A percentile compares a stretch with the other conserved stretches of the same genome.
These are phyloP conservation scores for Ceraclea dissimilis DNA, from an alignment of 2,888 invertebrate species.

Conservation along the genomic window DNA sequence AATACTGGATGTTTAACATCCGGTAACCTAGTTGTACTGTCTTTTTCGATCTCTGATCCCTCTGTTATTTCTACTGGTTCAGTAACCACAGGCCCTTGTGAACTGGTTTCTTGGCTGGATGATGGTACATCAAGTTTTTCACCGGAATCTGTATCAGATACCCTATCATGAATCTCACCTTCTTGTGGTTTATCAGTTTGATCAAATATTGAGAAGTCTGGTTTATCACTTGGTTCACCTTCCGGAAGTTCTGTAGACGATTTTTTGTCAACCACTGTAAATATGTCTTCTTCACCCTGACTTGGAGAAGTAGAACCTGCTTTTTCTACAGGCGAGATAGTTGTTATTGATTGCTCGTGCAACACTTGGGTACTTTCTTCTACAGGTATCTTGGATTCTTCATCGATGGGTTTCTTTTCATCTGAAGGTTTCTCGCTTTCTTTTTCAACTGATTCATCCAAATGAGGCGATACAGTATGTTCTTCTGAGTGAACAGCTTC, in stretches of 20 bases:
- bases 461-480: no score
- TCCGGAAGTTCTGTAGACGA: not conserved
- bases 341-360: not conserved
- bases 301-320: not conserved
- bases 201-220: not conserved
- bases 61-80: not conserved
- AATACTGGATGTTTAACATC: not conserved
- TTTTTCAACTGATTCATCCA: not conserved
- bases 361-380: no score
- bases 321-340: not conserved
- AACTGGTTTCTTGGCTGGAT: not conserved
- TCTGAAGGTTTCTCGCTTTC: not conserved
- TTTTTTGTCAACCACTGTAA: not conserved
- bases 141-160: not conserved
- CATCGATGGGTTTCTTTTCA: no score
- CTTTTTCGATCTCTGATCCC: not conserved
- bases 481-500: not conserved
- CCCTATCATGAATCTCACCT: not conserved
- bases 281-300: not conserved
- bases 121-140: not conserved
- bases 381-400: not conserved
- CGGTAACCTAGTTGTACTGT: not conserved
- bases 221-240: not conserved
- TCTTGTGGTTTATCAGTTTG: conserved; percentile 14
- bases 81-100: not conserved